These are phyloP conservation scores for Bruchidius siliquastri DNA, from an alignment of 2,888 invertebrate genomes.

Conservation along the genomic window DNA sequence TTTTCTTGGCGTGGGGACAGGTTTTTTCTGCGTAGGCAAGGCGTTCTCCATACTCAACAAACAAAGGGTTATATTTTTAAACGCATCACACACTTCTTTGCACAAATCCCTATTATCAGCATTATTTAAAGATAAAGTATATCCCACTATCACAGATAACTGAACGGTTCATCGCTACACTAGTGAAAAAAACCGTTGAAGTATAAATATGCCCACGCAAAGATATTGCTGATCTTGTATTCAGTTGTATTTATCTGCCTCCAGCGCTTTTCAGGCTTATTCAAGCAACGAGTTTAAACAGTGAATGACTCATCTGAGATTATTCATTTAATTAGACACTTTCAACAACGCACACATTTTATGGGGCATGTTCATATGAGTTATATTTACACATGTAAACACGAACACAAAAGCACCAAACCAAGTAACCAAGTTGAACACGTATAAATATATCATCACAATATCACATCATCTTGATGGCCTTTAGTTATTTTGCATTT, in stretches of 20 bases:
- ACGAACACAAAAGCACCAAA: too few species aligned
- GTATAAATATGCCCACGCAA: not conserved
- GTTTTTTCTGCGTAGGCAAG: constrained; percentile 39
- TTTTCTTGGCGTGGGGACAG: constrained; percentile 54
- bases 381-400: not conserved
- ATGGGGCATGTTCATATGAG: not conserved
- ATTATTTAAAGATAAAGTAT: not conserved
- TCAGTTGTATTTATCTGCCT: not conserved
- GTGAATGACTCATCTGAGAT: not conserved
- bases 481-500: not conserved
- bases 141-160: not conserved
- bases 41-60: not conserved
- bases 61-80: not conserved
- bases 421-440: too few species aligned
- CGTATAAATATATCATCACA: not conserved
- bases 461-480: not conserved
- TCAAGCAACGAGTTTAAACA: not conserved
- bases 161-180: not conserved
- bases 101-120: not conserved
- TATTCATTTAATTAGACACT: not conserved
- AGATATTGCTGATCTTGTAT: not conserved
- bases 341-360: not conserved
- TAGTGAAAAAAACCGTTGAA: not conserved
- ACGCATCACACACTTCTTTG: not conserved
- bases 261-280: not conserved